A percentile compares a stretch with the other conserved stretches of the same genome.
Evolutionary conservation across 1,140 invertebrate genomes (phyloP).

Genomic region (Carcinoscorpius rotundicauda): DNA sequence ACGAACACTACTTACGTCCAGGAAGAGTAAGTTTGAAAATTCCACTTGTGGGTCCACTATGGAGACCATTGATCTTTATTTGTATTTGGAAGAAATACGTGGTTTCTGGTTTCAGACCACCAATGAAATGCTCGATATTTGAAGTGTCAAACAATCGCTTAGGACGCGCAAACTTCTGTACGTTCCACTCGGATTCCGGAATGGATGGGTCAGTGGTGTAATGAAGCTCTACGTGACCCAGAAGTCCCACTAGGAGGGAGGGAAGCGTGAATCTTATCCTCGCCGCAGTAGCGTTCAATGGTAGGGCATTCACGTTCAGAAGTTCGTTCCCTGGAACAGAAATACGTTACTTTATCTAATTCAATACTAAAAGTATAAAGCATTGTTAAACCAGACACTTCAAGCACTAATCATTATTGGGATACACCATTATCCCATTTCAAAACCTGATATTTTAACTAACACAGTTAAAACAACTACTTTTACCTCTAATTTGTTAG

Average conservation of each 20-base stretch:
- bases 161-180: slow-evolving; percentile 69
- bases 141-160: slow-evolving; percentile 67
- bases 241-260: slow-evolving; percentile 48
- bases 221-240: slow-evolving; percentile 26
- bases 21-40: slow-evolving; percentile 21
- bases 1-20: slow-evolving; percentile 7
- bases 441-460: too few relatives aligned
- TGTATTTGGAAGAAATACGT: slow-evolving; percentile 44
- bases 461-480: too few relatives aligned
- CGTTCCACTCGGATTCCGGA: slow-evolving; percentile 46
- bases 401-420: too few relatives aligned
- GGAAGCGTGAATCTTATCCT: slow-evolving; percentile 64
- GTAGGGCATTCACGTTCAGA: slow-evolving; percentile 35
- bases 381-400: too few relatives aligned
- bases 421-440: too few relatives aligned
- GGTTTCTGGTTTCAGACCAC: slow-evolving; percentile 59
- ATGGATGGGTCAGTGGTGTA: slow-evolving; percentile 24
- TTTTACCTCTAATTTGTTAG: too few relatives aligned
- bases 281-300: slow-evolving; percentile 56
- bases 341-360: too few relatives aligned
- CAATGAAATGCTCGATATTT: slow-evolving; percentile 68
- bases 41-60: slow-evolving; percentile 22
- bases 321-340: slow-evolving; percentile 18
- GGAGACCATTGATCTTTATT: slow-evolving; percentile 23
- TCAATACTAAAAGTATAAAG: too few relatives aligned